A percentile compares a stretch with the other conserved stretches of the same genome.
Evolutionary conservation across 2,113 vertebrate genomes (phyloP).

Genomic region (Mustelus asterias): DNA sequence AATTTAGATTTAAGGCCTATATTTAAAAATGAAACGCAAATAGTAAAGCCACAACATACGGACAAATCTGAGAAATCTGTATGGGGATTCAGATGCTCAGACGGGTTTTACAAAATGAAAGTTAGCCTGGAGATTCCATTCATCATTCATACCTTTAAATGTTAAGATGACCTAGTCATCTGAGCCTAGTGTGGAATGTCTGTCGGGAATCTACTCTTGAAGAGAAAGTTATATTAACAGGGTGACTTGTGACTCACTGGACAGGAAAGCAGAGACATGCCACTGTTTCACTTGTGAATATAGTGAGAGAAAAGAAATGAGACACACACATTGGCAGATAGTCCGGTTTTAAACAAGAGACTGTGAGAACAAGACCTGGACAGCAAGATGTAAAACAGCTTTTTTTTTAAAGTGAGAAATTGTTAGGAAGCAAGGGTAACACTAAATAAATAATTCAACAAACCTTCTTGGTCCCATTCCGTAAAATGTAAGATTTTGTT

Average conservation of each 20-base stretch:
- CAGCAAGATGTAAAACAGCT: too few species aligned
- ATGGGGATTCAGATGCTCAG: not conserved
- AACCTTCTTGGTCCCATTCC: too few species aligned
- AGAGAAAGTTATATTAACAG: not conserved
- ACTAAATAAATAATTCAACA: too few species aligned
- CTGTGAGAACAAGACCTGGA: too few species aligned
- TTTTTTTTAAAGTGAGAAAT: too few species aligned
- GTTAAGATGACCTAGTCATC: not conserved
- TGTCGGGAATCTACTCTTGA: not conserved
- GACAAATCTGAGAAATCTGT: not conserved
- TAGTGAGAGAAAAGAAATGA: not conserved
- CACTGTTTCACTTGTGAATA: not conserved
- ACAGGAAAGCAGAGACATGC: not conserved
- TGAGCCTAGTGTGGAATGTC: not conserved
- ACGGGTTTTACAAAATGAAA: not conserved
- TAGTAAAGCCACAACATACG: not conserved
- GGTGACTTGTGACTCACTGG: too few species aligned
- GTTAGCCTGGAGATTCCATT: not conserved
- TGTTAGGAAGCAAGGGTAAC: too few species aligned
- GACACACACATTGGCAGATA: not conserved
- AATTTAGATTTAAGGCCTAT: not conserved
- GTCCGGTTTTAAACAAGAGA: too few species aligned
- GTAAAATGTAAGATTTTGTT: too few species aligned
- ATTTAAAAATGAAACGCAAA: not conserved
- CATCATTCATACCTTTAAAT: not conserved